phyloP scores from a whole-genome alignment of 2,113 vertebrate species.

The Oxyura jamaicensis region DNA sequence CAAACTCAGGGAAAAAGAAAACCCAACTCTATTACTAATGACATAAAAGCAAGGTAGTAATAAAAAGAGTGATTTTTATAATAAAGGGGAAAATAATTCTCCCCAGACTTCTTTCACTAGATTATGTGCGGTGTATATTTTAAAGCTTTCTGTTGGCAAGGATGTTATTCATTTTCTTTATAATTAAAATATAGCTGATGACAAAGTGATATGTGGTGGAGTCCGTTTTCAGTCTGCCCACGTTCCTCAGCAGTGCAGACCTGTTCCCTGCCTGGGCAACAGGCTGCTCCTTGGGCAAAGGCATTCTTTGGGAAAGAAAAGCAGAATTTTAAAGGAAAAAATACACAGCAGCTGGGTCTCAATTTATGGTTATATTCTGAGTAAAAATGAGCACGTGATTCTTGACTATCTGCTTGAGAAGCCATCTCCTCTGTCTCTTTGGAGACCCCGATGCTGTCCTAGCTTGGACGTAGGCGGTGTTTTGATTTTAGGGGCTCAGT shows the following conservation, averaged over 20 bases:
- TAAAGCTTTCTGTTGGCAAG: not conserved
- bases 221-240: not conserved
- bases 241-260: not conserved
- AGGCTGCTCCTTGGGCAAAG: not conserved
- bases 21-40: conserved; percentile 51
- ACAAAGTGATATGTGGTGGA: not conserved
- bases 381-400: not conserved
- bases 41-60: conserved; percentile 39
- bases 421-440: not conserved
- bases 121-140: not conserved
- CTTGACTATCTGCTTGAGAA: not conserved
- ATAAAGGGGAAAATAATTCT: conserved; percentile 31
- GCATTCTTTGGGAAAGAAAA: not conserved
- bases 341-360: not conserved
- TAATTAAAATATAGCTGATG: conserved; percentile 33
- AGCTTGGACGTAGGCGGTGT: not conserved
- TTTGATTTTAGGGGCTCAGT: not conserved
- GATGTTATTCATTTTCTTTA: not conserved
- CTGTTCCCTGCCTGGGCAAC: not conserved
- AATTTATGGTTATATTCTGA: not conserved
- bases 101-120: not conserved
- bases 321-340: not conserved
- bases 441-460: not conserved
- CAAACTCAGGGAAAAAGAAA: conserved; percentile 47
- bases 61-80: conserved; percentile 46